Conservation (phyloP, 2,888 invertebrate genomes). For the Choristoneura rosaceana region DNA sequence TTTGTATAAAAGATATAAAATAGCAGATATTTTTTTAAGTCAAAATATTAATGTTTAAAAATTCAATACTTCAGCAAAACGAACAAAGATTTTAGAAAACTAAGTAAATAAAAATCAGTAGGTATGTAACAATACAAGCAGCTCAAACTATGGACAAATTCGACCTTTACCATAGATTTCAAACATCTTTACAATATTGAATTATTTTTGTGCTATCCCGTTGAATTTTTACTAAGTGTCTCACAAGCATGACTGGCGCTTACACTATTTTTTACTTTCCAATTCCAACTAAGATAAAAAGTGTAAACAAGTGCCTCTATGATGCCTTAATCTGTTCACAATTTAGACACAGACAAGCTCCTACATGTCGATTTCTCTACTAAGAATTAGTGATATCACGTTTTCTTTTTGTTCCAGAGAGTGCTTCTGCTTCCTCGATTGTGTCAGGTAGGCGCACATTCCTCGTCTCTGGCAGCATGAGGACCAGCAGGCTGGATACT, state of each 20-base stretch:
- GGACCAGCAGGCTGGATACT: slow-evolving; percentile 86
- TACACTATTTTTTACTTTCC: neutral
- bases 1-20: too few species aligned
- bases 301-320: neutral
- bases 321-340: neutral
- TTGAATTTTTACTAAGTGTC: neutral
- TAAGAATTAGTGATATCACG: slow-evolving; percentile 45
- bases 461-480: slow-evolving; percentile 89
- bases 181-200: neutral
- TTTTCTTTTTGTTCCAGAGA: slow-evolving; percentile 67
- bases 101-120: too few species aligned
- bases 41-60: too few species aligned
- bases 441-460: slow-evolving; percentile 88
- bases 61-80: too few species aligned
- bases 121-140: too few species aligned
- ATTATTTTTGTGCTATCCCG: neutral
- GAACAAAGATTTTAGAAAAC: too few species aligned
- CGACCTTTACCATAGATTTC: neutral
- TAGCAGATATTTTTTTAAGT: too few species aligned
- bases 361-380: neutral
- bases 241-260: neutral
- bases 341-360: neutral
- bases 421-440: slow-evolving; percentile 87
- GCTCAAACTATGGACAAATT: neutral
- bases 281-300: neutral